A percentile compares a stretch with the other conserved stretches of the same genome.
phyloP scores from a whole-genome alignment of 2,888 invertebrate species.

The Pyrgus malvae region DNA sequence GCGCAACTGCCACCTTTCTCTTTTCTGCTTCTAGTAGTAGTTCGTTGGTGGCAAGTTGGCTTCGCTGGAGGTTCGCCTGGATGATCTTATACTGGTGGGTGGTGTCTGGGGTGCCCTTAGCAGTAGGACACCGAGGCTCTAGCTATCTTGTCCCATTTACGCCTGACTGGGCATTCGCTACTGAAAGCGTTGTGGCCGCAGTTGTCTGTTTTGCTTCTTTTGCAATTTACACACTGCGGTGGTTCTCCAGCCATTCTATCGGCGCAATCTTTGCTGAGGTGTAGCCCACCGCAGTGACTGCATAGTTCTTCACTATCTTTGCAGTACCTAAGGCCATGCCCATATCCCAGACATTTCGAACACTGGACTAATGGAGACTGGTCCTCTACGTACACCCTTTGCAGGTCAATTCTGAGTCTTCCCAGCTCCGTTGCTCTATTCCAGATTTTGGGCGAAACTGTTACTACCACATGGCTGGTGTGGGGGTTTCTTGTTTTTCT shows the following conservation, averaged over 20 bases:
- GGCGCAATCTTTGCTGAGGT: neutral
- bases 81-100: neutral
- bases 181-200: neutral
- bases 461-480: too few relatives aligned
- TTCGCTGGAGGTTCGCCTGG: conserved; percentile 6
- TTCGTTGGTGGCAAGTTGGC: neutral
- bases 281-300: neutral
- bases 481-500: too few relatives aligned
- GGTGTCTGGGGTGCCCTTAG: neutral
- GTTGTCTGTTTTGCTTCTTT: neutral
- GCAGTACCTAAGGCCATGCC: neutral
- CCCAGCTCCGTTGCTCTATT: too few relatives aligned
- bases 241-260: neutral
- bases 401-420: too few relatives aligned
- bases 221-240: neutral
- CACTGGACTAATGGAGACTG: too few relatives aligned
- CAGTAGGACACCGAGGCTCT: neutral
- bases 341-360: too few relatives aligned
- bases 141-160: neutral
- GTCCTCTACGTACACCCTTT: too few relatives aligned
- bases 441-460: too few relatives aligned
- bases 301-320: neutral
- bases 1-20: neutral
- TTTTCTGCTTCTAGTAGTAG: neutral
- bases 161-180: too few relatives aligned